Evolutionary conservation across 2,113 vertebrate species (phyloP).

Genomic region (Ceyx cyanopectus): DNA sequence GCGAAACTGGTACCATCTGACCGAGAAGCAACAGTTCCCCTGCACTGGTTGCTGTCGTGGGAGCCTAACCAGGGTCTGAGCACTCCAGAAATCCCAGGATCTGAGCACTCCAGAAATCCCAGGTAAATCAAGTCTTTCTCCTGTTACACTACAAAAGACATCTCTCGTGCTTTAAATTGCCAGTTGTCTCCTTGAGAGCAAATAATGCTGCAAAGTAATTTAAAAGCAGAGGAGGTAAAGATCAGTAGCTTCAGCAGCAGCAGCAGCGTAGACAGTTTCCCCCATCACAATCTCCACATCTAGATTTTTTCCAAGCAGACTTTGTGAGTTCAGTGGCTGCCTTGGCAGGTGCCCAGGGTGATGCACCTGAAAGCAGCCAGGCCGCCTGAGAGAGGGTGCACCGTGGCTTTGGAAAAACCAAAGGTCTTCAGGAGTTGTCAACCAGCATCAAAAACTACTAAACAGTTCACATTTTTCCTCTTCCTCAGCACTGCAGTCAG

Average conservation of each 20-base stretch:
- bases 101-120: not conserved
- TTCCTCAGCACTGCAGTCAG: not conserved
- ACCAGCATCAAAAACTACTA: not conserved
- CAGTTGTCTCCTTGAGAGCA: not conserved
- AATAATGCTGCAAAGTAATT: not conserved
- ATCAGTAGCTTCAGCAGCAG: slow-evolving; percentile 16
- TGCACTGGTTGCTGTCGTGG: not conserved
- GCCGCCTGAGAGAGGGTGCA: not conserved
- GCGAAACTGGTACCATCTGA: not conserved
- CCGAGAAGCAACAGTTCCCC: not conserved
- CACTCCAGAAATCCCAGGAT: not conserved
- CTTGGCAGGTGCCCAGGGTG: not conserved
- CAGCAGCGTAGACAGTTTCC: not conserved
- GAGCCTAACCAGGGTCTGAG: not conserved
- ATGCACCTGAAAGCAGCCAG: slow-evolving; percentile 9
- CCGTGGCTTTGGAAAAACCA: not conserved
- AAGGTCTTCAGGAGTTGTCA: not conserved
- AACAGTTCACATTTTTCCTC: not conserved
- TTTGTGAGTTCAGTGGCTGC: not conserved
- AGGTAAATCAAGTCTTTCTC: not conserved
- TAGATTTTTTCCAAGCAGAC: not conserved
- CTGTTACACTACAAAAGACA: not conserved
- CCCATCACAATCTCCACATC: not conserved
- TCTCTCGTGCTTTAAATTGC: not conserved
- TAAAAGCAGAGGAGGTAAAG: slow-evolving; percentile 23